Conservation (phyloP, 2,797 vertebrate species). For the Falco berigora region DNA sequence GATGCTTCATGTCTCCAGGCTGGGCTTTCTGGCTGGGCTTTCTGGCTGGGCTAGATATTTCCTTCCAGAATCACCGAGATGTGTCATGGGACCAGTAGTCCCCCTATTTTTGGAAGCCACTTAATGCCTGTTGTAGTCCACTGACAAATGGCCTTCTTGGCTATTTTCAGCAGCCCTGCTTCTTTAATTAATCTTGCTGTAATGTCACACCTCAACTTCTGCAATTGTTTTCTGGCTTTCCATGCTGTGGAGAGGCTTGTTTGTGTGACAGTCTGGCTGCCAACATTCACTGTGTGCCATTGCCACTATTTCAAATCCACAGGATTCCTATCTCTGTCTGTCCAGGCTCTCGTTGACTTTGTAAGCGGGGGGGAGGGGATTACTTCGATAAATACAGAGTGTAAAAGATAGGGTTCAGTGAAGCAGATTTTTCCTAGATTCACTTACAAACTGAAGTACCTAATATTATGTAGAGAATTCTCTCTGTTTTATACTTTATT, state of each 20-base stretch:
- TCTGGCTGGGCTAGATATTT: not conserved
- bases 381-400: not conserved
- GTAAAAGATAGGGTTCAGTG: not conserved
- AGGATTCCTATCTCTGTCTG: not conserved
- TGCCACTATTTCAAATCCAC: not conserved
- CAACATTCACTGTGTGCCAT: not conserved
- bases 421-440: not conserved
- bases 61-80: not conserved
- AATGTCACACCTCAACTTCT: constrained; percentile 17
- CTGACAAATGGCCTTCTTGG: not conserved
- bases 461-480: not conserved
- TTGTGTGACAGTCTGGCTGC: not conserved
- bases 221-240: not conserved
- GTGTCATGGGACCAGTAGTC: not conserved
- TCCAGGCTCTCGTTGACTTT: not conserved
- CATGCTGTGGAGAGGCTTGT: not conserved
- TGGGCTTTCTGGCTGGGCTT: not conserved
- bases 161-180: not conserved
- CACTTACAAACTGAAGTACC: not conserved
- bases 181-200: constrained; percentile 22
- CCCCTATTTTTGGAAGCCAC: not conserved
- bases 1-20: not conserved
- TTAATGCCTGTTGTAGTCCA: not conserved
- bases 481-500: not conserved
- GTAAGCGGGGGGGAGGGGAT: not conserved